Percentiles rank a stretch among this genome's conserved stretches.
phyloP scores from a whole-genome alignment of 2,797 vertebrate genomes.

The Thamnophis elegans region DNA sequence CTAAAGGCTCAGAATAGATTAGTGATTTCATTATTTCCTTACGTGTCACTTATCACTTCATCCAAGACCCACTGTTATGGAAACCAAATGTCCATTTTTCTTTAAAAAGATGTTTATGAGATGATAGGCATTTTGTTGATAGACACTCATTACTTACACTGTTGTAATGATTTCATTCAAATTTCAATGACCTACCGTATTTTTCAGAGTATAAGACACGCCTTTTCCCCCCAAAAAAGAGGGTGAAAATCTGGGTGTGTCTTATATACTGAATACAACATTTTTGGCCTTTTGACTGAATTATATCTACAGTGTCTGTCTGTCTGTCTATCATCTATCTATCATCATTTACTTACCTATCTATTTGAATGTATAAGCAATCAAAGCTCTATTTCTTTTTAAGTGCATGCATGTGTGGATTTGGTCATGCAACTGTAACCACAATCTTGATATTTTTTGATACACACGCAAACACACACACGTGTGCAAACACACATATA shows the following conservation, averaged over 20 bases:
- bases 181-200: not conserved
- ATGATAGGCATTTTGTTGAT: not conserved
- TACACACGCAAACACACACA: not conserved
- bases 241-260: too few relatives aligned
- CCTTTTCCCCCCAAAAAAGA: too few relatives aligned
- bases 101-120: not conserved
- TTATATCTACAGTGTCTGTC: not conserved
- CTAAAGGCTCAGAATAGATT: not conserved
- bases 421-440: not conserved
- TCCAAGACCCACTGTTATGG: not conserved
- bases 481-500: too few relatives aligned
- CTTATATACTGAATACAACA: too few relatives aligned
- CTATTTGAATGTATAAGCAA: not conserved
- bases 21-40: not conserved
- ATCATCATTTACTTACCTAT: not conserved
- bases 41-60: not conserved
- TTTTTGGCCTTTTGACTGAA: too few relatives aligned
- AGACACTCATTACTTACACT: not conserved
- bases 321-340: too few relatives aligned
- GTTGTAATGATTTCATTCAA: not conserved
- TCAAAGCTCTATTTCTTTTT: not conserved
- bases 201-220: too few relatives aligned
- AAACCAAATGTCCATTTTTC: not conserved
- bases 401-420: not conserved
- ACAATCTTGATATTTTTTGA: not conserved